phyloP scores from a whole-genome alignment of 2,888 invertebrate species.

The Labia minor region DNA sequence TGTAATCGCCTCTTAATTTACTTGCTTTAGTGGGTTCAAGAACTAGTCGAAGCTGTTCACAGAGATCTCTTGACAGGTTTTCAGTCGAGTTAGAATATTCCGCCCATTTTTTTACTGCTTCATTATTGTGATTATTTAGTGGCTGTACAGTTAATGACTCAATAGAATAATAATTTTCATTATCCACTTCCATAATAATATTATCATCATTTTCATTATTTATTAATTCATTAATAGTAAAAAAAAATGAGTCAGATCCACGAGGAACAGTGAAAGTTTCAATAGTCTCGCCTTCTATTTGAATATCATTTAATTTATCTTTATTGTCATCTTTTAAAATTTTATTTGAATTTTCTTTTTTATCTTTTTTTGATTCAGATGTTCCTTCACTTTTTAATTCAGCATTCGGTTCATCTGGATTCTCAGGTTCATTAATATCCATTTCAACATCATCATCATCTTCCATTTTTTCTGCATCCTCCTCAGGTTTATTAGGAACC shows the following conservation, averaged over 20 bases:
- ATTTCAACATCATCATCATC: conserved; percentile 37
- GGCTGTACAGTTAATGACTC: conserved; percentile 38
- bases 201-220: conserved; percentile 26
- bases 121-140: conserved; percentile 30
- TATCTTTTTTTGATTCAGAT: not conserved
- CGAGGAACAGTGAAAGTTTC: conserved; percentile 55
- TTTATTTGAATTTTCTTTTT: not conserved
- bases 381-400: not conserved
- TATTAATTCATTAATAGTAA: conserved; percentile 45
- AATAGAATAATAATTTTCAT: conserved; percentile 38
- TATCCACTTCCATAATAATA: conserved; percentile 34
- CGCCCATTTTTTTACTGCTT: conserved; percentile 49
- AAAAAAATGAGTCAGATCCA: conserved; percentile 62
- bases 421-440: conserved; percentile 33
- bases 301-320: conserved; percentile 41
- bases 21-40: conserved; percentile 92
- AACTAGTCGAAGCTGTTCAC: conserved; percentile 86
- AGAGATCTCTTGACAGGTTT: conserved; percentile 67
- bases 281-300: conserved; percentile 61
- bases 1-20: conserved; percentile 85
- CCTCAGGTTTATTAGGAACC: conserved; percentile 50
- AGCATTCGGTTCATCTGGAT: conserved; percentile 26
- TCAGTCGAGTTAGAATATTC: conserved; percentile 48
- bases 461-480: conserved; percentile 45
- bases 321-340: not conserved